Base-by-base conservation (phyloP, 2,888 invertebrate species). In the Apodemia duryi region DNA sequence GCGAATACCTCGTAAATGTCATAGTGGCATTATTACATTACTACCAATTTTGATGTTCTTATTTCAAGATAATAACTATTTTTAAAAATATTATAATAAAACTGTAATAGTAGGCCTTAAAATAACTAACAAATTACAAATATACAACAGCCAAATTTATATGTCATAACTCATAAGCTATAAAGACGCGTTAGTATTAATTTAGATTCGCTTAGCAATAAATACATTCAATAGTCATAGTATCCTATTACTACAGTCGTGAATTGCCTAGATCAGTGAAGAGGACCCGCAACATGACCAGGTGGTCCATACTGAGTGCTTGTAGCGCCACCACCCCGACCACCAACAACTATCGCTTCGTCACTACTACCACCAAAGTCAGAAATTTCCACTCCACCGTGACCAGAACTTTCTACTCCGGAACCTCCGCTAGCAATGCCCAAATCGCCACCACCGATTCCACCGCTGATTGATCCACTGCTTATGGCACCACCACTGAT, bases 291-390 rank as follows among this genome's bases (percentile, higher is more conserved):
- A 41, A 91, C 87, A 71, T 92, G 92, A 66, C 91, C 91, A 66
- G 92, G 92, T 64, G 92, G 92, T 72, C 92, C 92, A 75, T 93
- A 93, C 75, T 92, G 92, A 62, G 91, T 78, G 78, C 90, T 89
- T 66, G 88, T 85, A 67, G 89, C 90, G 41, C 83, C 84, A 43
- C 83, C 83, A 65, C 85, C 86, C 61, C 82, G 83, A 62, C 80
- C 75, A 35, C 74, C 76, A 35, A 75, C 78, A 21, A 76, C 73
- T 66, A 74, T 70, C 43, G 74, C 79, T 46, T 79, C 81, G 35
- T 75, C 77, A 62, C 81, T 82, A 75, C 84, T 85, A 65, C 83
- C 73, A 46, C 86, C 86, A 65, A 87, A 84, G 71, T 88, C 87
- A 66, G 81, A 72, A 73, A 85, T 78, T 68, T 84, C 86, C 63